These are phyloP conservation scores for Cinclus cinclus DNA, from an alignment of 2,113 vertebrate species.

Conservation along the genomic window DNA sequence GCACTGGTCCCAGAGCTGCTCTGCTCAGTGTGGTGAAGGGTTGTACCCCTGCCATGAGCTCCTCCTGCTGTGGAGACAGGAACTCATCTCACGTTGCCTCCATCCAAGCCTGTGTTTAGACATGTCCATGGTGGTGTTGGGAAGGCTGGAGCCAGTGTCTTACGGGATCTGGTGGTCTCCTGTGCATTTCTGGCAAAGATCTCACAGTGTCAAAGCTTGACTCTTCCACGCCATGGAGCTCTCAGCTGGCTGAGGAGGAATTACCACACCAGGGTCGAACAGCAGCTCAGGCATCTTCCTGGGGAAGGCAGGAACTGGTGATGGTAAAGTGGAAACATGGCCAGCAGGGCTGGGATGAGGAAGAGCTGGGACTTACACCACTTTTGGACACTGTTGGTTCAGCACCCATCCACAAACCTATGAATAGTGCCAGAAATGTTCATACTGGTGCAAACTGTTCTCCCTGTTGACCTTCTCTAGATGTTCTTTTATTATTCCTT, in stretches of 20 bases:
- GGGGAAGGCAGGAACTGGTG: neutral
- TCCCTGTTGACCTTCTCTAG: neutral
- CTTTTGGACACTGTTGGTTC: accelerated
- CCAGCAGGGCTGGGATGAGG: neutral
- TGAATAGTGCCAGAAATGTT: neutral
- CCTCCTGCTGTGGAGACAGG: neutral
- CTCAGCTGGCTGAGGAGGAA: neutral
- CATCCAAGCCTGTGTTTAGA: neutral
- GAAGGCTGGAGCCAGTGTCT: neutral
- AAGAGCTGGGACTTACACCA: neutral
- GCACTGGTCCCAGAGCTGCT: neutral
- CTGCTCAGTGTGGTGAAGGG: accelerated
- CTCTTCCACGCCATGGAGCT: neutral
- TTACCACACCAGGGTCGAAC: neutral
- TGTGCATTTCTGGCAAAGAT: neutral
- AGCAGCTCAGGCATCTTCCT: neutral
- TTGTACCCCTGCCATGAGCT: neutral
- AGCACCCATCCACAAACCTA: neutral
- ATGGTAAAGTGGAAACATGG: neutral
- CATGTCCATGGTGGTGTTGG: neutral
- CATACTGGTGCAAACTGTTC: neutral
- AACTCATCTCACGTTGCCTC: neutral
- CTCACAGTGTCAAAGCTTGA: neutral
- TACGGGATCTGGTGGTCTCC: neutral
- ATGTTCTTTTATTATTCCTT: neutral